Percentiles rank a stretch among this genome's conserved stretches.
Evolutionary conservation across 1,140 invertebrate species (phyloP).

Genomic region (Acromyrmex charruanus): DNA sequence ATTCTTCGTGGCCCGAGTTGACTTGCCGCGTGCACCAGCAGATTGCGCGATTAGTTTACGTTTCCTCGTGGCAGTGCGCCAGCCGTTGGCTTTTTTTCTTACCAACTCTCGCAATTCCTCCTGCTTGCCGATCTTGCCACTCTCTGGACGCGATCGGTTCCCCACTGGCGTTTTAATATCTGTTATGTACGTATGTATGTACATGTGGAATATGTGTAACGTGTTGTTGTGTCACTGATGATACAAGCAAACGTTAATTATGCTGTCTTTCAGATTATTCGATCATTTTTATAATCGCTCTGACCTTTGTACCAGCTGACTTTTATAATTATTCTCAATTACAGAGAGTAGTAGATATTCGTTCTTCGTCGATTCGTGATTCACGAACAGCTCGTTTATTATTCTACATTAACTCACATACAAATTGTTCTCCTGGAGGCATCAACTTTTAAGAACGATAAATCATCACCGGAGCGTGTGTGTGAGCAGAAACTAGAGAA

Average conservation of each 20-base stretch:
- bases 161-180: neutral
- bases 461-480: conserved; percentile 14
- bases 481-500: conserved; percentile 7
- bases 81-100: conserved; percentile 28
- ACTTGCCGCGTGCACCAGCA: conserved; percentile 75
- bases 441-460: conserved; percentile 14
- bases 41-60: conserved; percentile 78
- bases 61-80: conserved; percentile 73
- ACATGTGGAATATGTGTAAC: neutral
- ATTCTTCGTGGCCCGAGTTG: conserved; percentile 77
- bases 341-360: neutral
- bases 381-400: conserved; percentile 19
- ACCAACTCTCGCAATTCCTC: neutral
- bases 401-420: conserved; percentile 1
- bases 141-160: neutral
- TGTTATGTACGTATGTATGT: neutral
- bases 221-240: neutral
- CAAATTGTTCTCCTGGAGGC: conserved; percentile 14
- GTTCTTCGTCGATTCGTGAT: conserved; percentile 13
- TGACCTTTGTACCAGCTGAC: neutral
- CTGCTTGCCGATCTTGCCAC: conserved; percentile 1
- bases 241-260: neutral
- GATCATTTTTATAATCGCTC: neutral
- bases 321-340: neutral
- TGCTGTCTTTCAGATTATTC: too few species aligned